phyloP scores from a whole-genome alignment of 2,113 vertebrate species.

The Limnothrissa miodon region DNA sequence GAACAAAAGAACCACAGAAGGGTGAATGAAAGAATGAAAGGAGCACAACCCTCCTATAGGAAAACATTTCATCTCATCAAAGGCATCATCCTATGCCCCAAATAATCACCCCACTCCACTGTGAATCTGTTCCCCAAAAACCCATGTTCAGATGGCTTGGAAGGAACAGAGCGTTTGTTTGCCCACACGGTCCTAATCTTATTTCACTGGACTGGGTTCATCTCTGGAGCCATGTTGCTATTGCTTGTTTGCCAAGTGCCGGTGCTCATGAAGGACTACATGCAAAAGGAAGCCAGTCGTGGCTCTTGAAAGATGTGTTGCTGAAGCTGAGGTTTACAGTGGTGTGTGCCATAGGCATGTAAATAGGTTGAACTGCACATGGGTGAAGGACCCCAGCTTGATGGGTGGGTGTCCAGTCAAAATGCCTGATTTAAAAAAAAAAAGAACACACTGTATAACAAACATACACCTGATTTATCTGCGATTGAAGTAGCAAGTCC shows the following conservation, averaged over 20 bases:
- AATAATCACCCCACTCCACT: neutral
- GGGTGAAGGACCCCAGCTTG: conserved; percentile 20
- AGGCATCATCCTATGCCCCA: conserved; percentile 41
- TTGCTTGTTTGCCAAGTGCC: neutral
- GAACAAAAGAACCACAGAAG: conserved; percentile 46
- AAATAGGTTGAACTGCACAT: conserved; percentile 27
- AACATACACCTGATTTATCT: neutral
- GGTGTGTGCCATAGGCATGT: conserved; percentile 29
- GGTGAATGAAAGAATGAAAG: conserved; percentile 16
- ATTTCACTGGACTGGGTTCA: conserved; percentile 1
- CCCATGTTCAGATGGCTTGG: neutral
- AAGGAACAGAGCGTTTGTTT: neutral
- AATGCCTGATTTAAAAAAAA: conserved; percentile 16
- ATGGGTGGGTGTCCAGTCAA: conserved; percentile 23
- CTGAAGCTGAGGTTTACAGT: neutral
- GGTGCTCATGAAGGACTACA: neutral
- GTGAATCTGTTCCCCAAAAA: neutral
- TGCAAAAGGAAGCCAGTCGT: neutral
- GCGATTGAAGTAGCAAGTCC: conserved; percentile 37
- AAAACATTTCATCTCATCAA: conserved; percentile 47
- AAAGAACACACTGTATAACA: conserved; percentile 21
- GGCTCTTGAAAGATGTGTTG: neutral
- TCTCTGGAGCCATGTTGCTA: neutral
- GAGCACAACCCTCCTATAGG: conserved; percentile 38
- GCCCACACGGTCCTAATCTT: neutral